phyloP scores from a whole-genome alignment of 2,797 vertebrate species.

The Cygnus olor region DNA sequence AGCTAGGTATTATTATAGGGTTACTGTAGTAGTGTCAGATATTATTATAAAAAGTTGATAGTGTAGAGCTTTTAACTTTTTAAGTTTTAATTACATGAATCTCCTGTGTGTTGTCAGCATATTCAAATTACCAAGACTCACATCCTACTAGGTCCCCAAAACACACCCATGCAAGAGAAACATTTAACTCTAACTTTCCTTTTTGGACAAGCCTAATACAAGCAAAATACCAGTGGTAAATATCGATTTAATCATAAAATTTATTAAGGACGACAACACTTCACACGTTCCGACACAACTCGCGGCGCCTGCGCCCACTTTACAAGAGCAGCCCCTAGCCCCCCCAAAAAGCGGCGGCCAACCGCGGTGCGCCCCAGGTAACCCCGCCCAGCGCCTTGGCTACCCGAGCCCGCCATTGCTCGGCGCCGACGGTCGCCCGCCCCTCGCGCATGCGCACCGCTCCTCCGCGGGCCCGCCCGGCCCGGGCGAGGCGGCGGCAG shows the following conservation, averaged over 20 bases:
- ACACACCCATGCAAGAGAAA: neutral
- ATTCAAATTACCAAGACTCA: rapidly evolving
- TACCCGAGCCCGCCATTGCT: too few species aligned
- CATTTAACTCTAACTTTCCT: rapidly evolving
- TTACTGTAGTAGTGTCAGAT: rapidly evolving
- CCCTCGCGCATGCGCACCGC: neutral
- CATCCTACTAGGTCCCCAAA: rapidly evolving
- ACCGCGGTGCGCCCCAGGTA: too few species aligned
- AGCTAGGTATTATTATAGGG: too few species aligned
- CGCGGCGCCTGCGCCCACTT: rapidly evolving
- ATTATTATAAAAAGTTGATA: neutral
- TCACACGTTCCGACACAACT: rapidly evolving
- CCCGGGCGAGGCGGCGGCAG: too few species aligned
- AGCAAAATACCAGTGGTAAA: rapidly evolving
- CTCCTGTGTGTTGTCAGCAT: neutral
- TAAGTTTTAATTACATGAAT: neutral
- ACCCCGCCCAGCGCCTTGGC: too few species aligned
- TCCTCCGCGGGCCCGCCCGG: neutral
- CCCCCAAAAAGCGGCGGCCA: too few species aligned
- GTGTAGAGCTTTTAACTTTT: neutral
- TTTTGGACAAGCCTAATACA: neutral
- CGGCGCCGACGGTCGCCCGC: too few species aligned
- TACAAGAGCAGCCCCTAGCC: neutral
- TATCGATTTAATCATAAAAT: rapidly evolving
- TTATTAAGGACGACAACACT: rapidly evolving